These are phyloP conservation scores for Rhabdomys dilectus DNA, from an alignment of 2,113 vertebrate genomes.

Conservation along the genomic window DNA sequence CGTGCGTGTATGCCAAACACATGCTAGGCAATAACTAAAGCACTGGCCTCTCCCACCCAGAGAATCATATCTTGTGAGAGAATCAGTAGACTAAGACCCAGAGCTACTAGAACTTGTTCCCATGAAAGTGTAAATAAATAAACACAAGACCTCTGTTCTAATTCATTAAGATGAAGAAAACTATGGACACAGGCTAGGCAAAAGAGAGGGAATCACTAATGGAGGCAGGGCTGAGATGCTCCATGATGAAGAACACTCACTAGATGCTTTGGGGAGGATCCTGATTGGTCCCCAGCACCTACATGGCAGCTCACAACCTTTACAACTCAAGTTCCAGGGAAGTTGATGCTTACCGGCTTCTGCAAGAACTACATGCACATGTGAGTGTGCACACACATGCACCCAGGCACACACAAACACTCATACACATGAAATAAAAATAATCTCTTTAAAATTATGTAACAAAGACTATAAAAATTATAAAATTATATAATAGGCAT, in stretches of 20 bases:
- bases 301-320: too few species aligned
- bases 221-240: background rate
- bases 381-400: background rate
- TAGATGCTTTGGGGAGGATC: background rate
- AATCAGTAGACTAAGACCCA: background rate
- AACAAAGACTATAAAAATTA: background rate
- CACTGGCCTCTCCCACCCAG: background rate
- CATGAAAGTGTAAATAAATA: background rate
- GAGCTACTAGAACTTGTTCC: background rate
- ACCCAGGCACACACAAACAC: background rate
- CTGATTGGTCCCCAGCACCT: background rate
- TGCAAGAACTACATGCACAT: background rate
- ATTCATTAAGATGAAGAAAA: background rate
- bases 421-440: background rate
- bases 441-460: background rate
- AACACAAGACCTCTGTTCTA: background rate
- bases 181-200: background rate
- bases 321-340: background rate
- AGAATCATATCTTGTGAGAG: background rate
- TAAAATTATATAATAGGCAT: background rate
- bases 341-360: background rate
- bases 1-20: background rate
- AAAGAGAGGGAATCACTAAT: background rate
- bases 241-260: background rate
- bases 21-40: background rate